phyloP scores from a whole-genome alignment of 2,888 invertebrate genomes.

The Resseliella maxima region DNA sequence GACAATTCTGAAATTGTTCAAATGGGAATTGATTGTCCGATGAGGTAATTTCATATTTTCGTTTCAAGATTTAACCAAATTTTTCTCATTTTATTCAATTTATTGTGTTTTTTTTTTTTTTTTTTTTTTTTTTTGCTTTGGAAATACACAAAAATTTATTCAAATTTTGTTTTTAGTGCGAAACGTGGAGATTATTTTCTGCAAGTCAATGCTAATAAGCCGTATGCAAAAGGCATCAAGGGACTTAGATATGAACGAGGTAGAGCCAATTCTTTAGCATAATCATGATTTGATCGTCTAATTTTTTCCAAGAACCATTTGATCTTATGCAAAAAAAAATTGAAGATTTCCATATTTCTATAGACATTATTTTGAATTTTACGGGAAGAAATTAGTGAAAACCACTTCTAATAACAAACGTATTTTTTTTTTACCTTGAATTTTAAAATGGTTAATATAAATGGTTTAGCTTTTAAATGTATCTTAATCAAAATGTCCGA shows the following conservation, averaged over 20 bases:
- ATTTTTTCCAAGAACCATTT: background rate
- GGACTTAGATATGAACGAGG: constrained; percentile 60
- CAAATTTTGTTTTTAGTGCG: no score
- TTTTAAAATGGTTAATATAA: background rate
- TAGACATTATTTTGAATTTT: background rate
- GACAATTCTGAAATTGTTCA: constrained; percentile 56
- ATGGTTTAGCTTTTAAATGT: background rate
- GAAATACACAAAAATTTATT: no score
- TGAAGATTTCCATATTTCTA: no score
- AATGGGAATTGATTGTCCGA: constrained; percentile 66
- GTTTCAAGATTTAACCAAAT: background rate
- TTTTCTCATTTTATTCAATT: background rate
- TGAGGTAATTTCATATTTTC: constrained; percentile 60
- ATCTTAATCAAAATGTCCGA: background rate
- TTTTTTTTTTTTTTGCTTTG: no score
- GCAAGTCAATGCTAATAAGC: constrained; percentile 65
- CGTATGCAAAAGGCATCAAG: constrained; percentile 64
- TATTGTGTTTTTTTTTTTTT: no score
- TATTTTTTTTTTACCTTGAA: background rate
- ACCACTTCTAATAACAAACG: no score
- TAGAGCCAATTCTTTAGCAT: background rate
- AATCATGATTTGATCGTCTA: background rate
- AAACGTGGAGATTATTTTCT: constrained; percentile 65
- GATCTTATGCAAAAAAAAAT: no score
- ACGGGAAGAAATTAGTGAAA: background rate